phyloP scores from a whole-genome alignment of 2,888 invertebrate species.

The Macropis europaea region DNA sequence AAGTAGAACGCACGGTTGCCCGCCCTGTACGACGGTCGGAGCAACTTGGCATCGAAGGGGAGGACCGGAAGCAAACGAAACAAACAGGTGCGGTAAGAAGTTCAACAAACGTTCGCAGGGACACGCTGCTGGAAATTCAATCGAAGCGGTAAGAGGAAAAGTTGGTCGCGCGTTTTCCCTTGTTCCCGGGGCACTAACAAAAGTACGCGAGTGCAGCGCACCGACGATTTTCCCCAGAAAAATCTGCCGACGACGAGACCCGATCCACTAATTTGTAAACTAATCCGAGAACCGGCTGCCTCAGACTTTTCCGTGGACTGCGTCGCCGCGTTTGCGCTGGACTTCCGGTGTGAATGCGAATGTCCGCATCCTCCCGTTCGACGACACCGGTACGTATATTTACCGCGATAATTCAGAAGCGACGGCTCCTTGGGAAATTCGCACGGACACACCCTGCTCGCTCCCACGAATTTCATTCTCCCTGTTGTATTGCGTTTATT shows the following conservation, averaged over 20 bases:
- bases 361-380: not conserved
- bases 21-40: not conserved
- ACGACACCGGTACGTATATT: not conserved
- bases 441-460: too few relatives aligned
- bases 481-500: too few relatives aligned
- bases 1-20: not conserved
- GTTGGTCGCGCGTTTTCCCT: constrained; percentile 4
- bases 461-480: too few relatives aligned
- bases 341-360: not conserved
- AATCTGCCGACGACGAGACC: constrained; percentile 1
- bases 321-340: not conserved
- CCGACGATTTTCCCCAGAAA: constrained; percentile 1
- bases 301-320: not conserved
- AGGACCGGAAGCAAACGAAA: not conserved
- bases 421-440: not conserved
- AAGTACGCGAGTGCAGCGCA: constrained; percentile 1
- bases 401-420: not conserved
- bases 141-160: not conserved
- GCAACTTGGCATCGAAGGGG: not conserved
- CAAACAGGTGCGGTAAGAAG: not conserved
- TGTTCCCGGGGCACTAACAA: not conserved
- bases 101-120: constrained; percentile 5
- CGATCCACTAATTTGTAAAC: constrained; percentile 32
- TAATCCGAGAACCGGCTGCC: constrained; percentile 2
- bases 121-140: constrained; percentile 5